Evolutionary conservation across 2,797 vertebrate species (phyloP), one percentile per base, ranked within the genome.

Genomic region (Holocentrus rufus): DNA sequence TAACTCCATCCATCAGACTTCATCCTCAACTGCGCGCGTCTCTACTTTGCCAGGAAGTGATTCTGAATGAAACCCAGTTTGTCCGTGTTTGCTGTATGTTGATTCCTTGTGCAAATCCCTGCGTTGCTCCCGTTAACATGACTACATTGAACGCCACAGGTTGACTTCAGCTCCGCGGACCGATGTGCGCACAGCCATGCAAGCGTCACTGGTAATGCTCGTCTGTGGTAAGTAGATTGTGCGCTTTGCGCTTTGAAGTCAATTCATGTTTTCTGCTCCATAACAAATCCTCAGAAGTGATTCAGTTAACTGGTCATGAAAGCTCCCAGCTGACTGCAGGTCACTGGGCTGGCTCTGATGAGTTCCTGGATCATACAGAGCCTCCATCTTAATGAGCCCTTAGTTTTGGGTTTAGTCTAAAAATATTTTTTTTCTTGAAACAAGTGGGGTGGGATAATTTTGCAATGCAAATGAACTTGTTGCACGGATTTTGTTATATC

Each of bases 221-320:
- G 7, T 91, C 60, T 90, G 77, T 72, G 92, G 94, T 94, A 55
- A 93, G 93, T 92, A 11, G 34, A 52, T 74, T 46, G 23, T 27
- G 1, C 68, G 5, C 36, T 15, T 23, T 14, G 23, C 34, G 52
- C 80, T 80, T 87, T 85, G 83, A 83, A 82, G 87, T 83, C 81
- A n/a, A 0, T 18, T 58, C 53, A 2, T 65, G 68, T 71, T 77
- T 72, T 79, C 76, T 80, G 65, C 76, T 75, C 46, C 69, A 6
- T 1, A 49, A 57, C 34, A 57, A 68, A 79, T 23, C 76, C 63
- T 89, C 77, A 79, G 78, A 85, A 77, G 86, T 75, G 65, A 50
- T 50, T 57, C 77, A 77, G 18, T 82, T 74, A 79, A 22, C 66
- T 30, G 18, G 6, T 14, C 3, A 1, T 34, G 31, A 39, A 30